phyloP scores from a whole-genome alignment of 2,797 vertebrate species.

The Eupleurogrammus muticus region DNA sequence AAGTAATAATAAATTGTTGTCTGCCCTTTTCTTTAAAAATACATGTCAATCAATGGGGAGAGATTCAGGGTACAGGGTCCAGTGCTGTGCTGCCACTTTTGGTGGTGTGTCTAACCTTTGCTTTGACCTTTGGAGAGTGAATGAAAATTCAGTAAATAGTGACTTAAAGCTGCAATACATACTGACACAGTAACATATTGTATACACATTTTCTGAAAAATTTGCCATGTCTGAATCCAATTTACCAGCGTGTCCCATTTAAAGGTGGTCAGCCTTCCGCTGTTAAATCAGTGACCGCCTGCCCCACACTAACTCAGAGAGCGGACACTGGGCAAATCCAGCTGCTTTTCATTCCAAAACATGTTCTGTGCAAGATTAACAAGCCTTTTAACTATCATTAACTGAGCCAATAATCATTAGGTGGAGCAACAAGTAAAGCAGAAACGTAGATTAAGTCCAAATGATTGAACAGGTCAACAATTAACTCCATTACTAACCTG shows the following conservation, averaged over 20 bases:
- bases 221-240: background rate
- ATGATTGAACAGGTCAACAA: constrained; percentile 7
- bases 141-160: background rate
- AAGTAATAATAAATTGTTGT: background rate
- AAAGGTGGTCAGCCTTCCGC: constrained; percentile 18
- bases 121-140: constrained; percentile 2
- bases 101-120: background rate
- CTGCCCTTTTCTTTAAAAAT: background rate
- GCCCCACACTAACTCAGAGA: background rate
- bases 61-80: background rate
- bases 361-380: constrained; percentile 17
- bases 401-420: background rate
- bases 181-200: background rate
- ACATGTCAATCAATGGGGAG: background rate
- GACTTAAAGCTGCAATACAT: background rate
- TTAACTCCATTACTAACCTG: background rate
- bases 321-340: constrained; percentile 3
- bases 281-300: constrained; percentile 6
- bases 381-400: no score
- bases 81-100: background rate
- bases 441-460: constrained; percentile 4
- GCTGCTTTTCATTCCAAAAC: constrained; percentile 20
- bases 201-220: constrained; percentile 14
- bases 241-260: constrained; percentile 13
- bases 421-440: constrained; percentile 16